These are phyloP conservation scores for Halocynthia roretzi DNA, from an alignment of 23 tunicate genomes.

Conservation along the genomic window DNA sequence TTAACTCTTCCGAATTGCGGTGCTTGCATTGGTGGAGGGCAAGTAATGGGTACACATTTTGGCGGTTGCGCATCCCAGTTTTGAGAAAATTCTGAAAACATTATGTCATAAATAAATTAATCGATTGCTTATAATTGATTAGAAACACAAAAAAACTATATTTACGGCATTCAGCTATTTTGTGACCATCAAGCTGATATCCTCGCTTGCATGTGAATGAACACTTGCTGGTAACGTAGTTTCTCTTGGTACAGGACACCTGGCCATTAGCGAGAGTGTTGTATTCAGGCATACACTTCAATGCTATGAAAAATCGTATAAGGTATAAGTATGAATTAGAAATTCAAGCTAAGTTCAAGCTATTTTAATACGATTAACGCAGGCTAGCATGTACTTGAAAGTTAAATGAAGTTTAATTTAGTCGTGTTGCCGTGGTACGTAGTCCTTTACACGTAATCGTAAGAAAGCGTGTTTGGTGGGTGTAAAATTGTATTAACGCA, in stretches of 20 bases:
- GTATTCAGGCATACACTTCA: constrained; percentile 18
- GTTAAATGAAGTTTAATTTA: too few relatives aligned
- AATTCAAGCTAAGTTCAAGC: not conserved
- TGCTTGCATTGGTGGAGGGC: constrained; percentile 38
- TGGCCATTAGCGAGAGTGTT: constrained; percentile 2
- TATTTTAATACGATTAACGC: not conserved
- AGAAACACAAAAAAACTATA: not conserved
- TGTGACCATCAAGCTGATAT: constrained; percentile 11
- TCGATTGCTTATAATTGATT: not conserved
- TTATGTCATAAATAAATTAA: not conserved
- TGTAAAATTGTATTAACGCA: too few relatives aligned
- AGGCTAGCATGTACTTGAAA: too few relatives aligned
- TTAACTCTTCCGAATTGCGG: constrained; percentile 45
- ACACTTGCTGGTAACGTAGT: constrained; percentile 2
- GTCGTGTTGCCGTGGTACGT: too few relatives aligned
- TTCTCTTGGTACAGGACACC: constrained; percentile 13
- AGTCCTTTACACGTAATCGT: too few relatives aligned
- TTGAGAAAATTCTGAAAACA: not conserved
- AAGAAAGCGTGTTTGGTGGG: too few relatives aligned
- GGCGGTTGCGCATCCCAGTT: constrained; percentile 27
- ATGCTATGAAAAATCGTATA: not conserved
- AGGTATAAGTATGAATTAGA: not conserved
- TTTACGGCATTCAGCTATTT: constrained; percentile 6
- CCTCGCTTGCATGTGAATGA: constrained; percentile 9
- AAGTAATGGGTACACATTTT: constrained; percentile 26